Base-by-base conservation (phyloP, 2,113 vertebrate species). In the Pseudopodoces humilis region DNA sequence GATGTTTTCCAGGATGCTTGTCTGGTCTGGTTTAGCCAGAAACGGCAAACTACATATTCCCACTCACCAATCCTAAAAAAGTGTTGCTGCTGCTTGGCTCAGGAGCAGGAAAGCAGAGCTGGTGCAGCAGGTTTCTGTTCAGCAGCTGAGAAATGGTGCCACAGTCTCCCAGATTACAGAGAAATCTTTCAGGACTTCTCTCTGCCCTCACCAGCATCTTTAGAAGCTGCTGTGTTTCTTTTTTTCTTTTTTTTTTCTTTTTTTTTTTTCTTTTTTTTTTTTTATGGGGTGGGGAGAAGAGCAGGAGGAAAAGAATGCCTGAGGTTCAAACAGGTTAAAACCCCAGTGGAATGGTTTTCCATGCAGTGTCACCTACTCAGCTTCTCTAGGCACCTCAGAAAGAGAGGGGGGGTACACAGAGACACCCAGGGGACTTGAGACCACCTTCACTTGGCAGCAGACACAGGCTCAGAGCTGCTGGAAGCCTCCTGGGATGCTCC, bases 211-310 rank as follows among this genome's bases (percentile, higher is more conserved):
- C 25, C 47, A 52, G 33, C 13, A 19, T 10, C 70, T 75, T 44
- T 16, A 44, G 24, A 83, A 68, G 27, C 20, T 19, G 53, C 50
- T 72, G 1, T 12, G 10, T 68, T 58, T 49, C 6, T 3, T 69
- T 64, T 64, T 33, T 8, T 4, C 55, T 33, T 8, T 4, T 10
- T 10, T 72, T 62, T 49, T 7, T 3, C 64, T 64, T 64, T 33
- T 8, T 4, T 12, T 69, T 64, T 64, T 33, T 7, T 5, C n/a
- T n/a, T 64, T 64, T 33, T 8, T 4, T 12, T 69, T 64, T 64
- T 33, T 7, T 5, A 12, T 3, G 8, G 10, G 7, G 3, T 0
- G 0, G 2, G 0, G 30, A 77, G 39, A n/a, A 31, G 37, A 47
- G 44, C 15, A 33, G 49, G 28, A 77, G 52, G 55, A 53, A 74